Percentiles rank a stretch among this genome's conserved stretches.
These are phyloP conservation scores for Monochamus saltuarius DNA, from an alignment of 1,140 invertebrate genomes.

Conservation along the genomic window DNA sequence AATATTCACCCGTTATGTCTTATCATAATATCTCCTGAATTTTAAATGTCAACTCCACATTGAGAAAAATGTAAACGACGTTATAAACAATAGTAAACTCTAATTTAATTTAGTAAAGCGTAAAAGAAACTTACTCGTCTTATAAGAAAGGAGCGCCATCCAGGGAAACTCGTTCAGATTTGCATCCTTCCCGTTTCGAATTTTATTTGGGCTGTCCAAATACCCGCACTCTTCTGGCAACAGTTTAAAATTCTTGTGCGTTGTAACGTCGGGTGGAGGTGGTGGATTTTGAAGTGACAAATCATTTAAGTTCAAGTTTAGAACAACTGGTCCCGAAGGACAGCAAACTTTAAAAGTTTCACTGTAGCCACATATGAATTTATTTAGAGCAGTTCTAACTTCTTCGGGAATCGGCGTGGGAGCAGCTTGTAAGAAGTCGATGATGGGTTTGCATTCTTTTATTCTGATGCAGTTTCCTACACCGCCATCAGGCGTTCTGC, in stretches of 20 bases:
- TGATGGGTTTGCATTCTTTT: slow-evolving; percentile 47
- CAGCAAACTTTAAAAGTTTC: slow-evolving; percentile 50
- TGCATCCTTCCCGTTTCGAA: slow-evolving; percentile 61
- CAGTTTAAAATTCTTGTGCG: slow-evolving; percentile 59
- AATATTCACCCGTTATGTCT: no score
- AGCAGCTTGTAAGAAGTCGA: slow-evolving; percentile 23
- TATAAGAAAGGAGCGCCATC: slow-evolving; percentile 64
- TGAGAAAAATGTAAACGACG: no score
- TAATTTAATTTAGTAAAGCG: no score
- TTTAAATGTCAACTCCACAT: no score
- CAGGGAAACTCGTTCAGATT: slow-evolving; percentile 64
- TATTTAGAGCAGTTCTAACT: slow-evolving; percentile 38
- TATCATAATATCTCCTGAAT: no score
- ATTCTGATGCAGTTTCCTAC: slow-evolving; percentile 51
- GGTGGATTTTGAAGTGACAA: background rate
- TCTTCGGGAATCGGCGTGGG: slow-evolving; percentile 44
- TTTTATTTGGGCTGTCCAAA: slow-evolving; percentile 48
- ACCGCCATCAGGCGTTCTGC: slow-evolving; percentile 47
- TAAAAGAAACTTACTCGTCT: slow-evolving; percentile 46
- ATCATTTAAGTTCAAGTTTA: background rate
- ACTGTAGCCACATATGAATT: slow-evolving; percentile 55
- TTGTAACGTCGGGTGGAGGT: slow-evolving; percentile 52
- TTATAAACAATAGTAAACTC: no score
- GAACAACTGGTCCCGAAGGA: slow-evolving; percentile 30
- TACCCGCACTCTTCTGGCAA: slow-evolving; percentile 53